Percentiles rank a stretch among this genome's conserved stretches.
Conservation (phyloP, 2,113 vertebrate species). For the Chrysemys picta region DNA sequence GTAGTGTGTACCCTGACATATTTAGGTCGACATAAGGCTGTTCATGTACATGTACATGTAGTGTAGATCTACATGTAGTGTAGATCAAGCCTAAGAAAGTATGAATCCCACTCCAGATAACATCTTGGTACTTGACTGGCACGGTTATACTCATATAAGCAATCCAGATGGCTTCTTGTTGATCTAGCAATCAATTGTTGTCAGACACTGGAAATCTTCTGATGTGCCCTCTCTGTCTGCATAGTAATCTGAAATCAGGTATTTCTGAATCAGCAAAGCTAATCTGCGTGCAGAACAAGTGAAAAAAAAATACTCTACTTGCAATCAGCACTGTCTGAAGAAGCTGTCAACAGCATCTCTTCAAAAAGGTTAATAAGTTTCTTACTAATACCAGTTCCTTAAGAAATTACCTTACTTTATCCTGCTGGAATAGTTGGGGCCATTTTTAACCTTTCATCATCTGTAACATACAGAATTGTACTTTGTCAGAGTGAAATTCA, state of each 20-base stretch:
- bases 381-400: neutral
- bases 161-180: neutral
- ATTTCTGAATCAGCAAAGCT: conserved; percentile 29
- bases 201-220: conserved; percentile 46
- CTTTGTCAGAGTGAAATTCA: neutral
- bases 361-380: neutral
- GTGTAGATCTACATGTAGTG: neutral
- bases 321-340: neutral
- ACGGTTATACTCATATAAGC: neutral
- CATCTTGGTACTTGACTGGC: neutral
- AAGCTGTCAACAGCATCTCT: neutral
- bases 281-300: conserved; percentile 4
- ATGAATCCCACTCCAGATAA: neutral
- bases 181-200: conserved; percentile 6
- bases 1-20: too few species aligned
- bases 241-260: conserved; percentile 40
- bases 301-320: conserved; percentile 15
- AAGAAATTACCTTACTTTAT: neutral
- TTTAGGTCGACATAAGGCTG: too few species aligned
- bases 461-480: neutral
- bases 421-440: neutral
- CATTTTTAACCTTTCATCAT: conserved; percentile 11
- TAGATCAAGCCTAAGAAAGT: neutral
- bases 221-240: conserved; percentile 3
- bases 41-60: too few species aligned